phyloP scores from a whole-genome alignment of 2,888 invertebrate genomes.

The Amorpha juglandis region DNA sequence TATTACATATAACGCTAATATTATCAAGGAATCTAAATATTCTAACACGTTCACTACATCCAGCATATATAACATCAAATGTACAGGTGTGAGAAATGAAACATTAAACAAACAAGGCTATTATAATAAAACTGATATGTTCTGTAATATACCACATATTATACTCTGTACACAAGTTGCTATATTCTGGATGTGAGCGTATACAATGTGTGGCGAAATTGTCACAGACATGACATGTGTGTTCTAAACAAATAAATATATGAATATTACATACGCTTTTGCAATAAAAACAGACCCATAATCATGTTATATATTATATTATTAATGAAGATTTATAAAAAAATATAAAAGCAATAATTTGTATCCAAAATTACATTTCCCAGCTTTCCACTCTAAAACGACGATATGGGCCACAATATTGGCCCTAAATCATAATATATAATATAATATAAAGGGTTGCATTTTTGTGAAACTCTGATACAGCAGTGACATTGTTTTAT shows the following conservation, averaged over 20 bases:
- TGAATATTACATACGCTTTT: too few relatives aligned
- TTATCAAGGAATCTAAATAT: conserved; percentile 71
- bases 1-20: conserved; percentile 67
- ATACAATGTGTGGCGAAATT: conserved; percentile 16
- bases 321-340: too few relatives aligned
- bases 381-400: too few relatives aligned
- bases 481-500: too few relatives aligned
- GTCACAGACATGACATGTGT: conserved; percentile 13
- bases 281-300: too few relatives aligned
- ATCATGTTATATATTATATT: too few relatives aligned
- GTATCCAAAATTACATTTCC: too few relatives aligned
- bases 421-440: too few relatives aligned
- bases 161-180: background rate
- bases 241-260: background rate
- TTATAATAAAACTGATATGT: conserved; percentile 21
- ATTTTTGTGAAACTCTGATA: too few relatives aligned
- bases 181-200: conserved; percentile 22
- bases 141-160: background rate
- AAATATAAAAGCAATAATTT: too few relatives aligned
- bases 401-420: too few relatives aligned
- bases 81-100: background rate
- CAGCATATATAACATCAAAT: conserved; percentile 19
- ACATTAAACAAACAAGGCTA: background rate
- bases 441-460: too few relatives aligned
- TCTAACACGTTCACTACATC: conserved; percentile 33